A percentile compares a stretch with the other conserved stretches of the same genome.
Evolutionary conservation across 1,140 invertebrate genomes (phyloP).

Genomic region (Araneus ventricosus): DNA sequence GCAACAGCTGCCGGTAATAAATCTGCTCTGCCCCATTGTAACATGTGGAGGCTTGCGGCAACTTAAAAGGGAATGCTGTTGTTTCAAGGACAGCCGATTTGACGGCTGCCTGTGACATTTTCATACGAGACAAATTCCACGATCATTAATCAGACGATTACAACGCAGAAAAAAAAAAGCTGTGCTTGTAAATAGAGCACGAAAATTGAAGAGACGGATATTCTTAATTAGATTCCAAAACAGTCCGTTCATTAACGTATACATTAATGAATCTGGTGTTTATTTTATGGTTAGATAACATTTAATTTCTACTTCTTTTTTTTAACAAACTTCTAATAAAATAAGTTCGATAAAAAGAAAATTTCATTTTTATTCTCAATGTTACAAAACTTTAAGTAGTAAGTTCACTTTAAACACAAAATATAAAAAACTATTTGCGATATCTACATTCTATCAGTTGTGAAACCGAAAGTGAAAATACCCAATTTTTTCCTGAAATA

Average conservation of each 20-base stretch:
- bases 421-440: too few species aligned
- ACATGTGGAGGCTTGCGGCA: conserved; percentile 2
- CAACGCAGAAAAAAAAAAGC: not conserved
- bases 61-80: not conserved
- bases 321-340: too few species aligned
- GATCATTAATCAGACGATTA: not conserved
- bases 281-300: too few species aligned
- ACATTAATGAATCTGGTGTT: too few species aligned
- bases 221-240: not conserved
- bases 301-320: too few species aligned
- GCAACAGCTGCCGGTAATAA: not conserved
- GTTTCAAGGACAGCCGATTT: conserved; percentile 2
- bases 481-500: too few species aligned
- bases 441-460: too few species aligned
- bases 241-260: too few species aligned
- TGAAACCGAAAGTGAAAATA: too few species aligned
- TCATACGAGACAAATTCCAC: not conserved
- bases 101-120: not conserved
- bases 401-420: not conserved
- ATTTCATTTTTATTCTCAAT: too few species aligned
- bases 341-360: too few species aligned
- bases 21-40: conserved; percentile 12
- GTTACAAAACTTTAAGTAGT: not conserved
- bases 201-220: not conserved
- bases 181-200: not conserved